phyloP scores from a whole-genome alignment of 30 jellyfish, hydroid and myxozoan species.

The Turritopsis dohrnii region DNA sequence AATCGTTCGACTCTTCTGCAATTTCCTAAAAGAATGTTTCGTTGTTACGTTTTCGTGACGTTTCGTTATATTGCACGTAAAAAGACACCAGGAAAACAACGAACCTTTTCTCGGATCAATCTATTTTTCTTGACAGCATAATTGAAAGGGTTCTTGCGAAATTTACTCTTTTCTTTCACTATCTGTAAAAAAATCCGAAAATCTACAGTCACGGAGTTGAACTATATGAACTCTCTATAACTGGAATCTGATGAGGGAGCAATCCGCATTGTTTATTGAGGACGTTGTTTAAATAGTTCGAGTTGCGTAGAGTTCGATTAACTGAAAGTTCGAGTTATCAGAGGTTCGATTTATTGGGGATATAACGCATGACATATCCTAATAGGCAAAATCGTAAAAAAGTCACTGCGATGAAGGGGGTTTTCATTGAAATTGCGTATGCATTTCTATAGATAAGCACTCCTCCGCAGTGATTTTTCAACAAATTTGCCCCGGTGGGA shows the following conservation, averaged over 20 bases:
- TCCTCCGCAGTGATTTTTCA: neutral
- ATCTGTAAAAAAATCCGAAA: constrained; percentile 38
- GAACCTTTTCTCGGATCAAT: constrained; percentile 71
- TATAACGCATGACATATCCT: no score
- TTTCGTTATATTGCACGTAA: neutral
- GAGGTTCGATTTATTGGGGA: no score
- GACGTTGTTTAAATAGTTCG: no score
- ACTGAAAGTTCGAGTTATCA: no score
- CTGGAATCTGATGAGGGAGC: no score
- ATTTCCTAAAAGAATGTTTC: constrained; percentile 44
- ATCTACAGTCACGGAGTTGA: neutral
- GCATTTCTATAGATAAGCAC: no score
- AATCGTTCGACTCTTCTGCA: constrained; percentile 76
- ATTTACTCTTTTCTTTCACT: constrained; percentile 79
- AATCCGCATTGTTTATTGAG: no score
- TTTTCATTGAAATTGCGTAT: no score
- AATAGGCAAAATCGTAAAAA: no score
- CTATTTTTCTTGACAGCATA: constrained; percentile 83
- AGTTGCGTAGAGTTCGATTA: no score
- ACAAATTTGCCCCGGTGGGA: neutral
- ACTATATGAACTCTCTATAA: no score
- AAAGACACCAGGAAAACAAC: neutral
- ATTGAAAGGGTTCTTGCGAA: constrained; percentile 81
- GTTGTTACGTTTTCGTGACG: neutral
- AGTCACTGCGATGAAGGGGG: no score